Percentiles rank a stretch among this genome's conserved stretches.
Conservation (phyloP, 2,888 invertebrate genomes). For the Pyralis farinalis region DNA sequence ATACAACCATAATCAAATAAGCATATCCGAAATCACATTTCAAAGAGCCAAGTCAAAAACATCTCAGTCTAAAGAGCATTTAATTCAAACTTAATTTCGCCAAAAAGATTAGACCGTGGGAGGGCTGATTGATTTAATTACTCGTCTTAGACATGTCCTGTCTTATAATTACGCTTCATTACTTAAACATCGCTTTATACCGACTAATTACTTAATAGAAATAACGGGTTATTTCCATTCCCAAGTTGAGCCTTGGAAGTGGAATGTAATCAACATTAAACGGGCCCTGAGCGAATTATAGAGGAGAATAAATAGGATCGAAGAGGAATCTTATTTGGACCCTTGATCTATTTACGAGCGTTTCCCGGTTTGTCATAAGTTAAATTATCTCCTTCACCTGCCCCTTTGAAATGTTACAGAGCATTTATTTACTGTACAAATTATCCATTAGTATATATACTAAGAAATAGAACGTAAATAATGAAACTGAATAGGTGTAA, state of each 20-base stretch:
- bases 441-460: too few species aligned
- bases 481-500: too few species aligned
- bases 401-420: too few species aligned
- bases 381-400: conserved; percentile 9
- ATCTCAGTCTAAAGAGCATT: conserved; percentile 43
- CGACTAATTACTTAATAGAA: conserved; percentile 79
- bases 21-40: too few species aligned
- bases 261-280: conserved; percentile 71
- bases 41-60: not conserved
- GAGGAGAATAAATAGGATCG: conserved; percentile 58
- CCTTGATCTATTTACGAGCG: conserved; percentile 24
- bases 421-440: conserved; percentile 1
- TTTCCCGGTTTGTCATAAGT: conserved; percentile 3
- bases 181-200: conserved; percentile 79
- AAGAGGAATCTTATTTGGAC: conserved; percentile 28
- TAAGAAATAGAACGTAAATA: too few species aligned
- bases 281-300: conserved; percentile 58
- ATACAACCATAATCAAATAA: too few species aligned
- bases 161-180: conserved; percentile 79
- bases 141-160: conserved; percentile 75
- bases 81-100: conserved; percentile 69
- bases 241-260: conserved; percentile 60
- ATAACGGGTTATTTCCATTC: conserved; percentile 77
- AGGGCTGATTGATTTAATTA: conserved; percentile 79
- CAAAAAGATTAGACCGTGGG: conserved; percentile 73